Evolutionary conservation across 2,888 invertebrate species (phyloP).

Genomic region (Chloroclysta siterata): DNA sequence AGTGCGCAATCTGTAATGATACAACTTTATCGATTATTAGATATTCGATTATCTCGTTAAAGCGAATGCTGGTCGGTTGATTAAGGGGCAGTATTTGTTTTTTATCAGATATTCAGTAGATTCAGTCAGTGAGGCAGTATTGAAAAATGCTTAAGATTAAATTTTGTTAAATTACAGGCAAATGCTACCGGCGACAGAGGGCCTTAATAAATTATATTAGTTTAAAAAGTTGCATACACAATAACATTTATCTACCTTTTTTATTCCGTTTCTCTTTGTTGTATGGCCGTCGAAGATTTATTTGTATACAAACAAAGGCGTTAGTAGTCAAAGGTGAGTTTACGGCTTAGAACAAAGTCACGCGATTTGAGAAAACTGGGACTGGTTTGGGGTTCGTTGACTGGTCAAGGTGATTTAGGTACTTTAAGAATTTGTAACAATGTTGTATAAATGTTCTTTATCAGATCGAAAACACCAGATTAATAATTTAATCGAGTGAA

Average conservation of each 20-base stretch:
- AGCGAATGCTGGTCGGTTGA: too few relatives aligned
- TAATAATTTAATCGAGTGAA: not conserved
- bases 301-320: conserved; percentile 26
- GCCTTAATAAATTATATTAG: too few relatives aligned
- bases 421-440: not conserved
- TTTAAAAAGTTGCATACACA: too few relatives aligned
- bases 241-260: not conserved
- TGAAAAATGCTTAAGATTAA: too few relatives aligned
- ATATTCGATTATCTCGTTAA: too few relatives aligned
- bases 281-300: conserved; percentile 11
- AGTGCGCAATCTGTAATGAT: too few relatives aligned
- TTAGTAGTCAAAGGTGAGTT: conserved; percentile 13
- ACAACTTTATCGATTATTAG: too few relatives aligned
- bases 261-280: not conserved
- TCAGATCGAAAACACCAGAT: not conserved
- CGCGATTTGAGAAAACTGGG: conserved; percentile 17
- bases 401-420: conserved; percentile 20
- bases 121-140: too few relatives aligned
- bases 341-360: conserved; percentile 27
- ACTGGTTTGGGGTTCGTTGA: conserved; percentile 15
- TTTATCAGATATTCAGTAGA: too few relatives aligned
- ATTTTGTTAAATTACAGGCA: too few relatives aligned
- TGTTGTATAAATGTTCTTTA: not conserved
- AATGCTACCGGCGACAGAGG: too few relatives aligned
- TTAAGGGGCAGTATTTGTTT: too few relatives aligned